phyloP scores from a whole-genome alignment of 2,113 vertebrate genomes.

The Bungarus multicinctus region DNA sequence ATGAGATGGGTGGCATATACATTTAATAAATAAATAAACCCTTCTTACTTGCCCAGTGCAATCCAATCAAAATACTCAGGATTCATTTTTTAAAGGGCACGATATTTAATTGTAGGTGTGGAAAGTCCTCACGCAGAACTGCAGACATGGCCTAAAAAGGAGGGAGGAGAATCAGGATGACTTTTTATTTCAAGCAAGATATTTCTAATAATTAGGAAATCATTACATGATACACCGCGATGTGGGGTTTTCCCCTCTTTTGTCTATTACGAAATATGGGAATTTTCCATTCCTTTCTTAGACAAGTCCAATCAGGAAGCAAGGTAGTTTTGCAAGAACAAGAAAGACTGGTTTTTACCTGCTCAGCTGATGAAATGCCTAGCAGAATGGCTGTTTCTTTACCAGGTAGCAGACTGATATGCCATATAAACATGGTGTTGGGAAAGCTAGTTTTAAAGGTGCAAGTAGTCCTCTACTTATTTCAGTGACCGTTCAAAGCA shows the following conservation, averaged over 20 bases:
- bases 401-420: not conserved
- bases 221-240: not conserved
- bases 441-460: not conserved
- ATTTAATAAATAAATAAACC: not conserved
- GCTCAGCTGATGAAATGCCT: not conserved
- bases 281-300: not conserved
- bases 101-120: not conserved
- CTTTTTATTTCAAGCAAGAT: not conserved
- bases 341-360: not conserved
- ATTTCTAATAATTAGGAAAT: not conserved
- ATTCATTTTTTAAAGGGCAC: not conserved
- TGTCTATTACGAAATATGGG: not conserved
- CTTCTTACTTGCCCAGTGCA: not conserved
- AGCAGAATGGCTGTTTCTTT: not conserved
- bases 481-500: not conserved
- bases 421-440: not conserved
- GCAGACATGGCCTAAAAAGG: not conserved
- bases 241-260: not conserved
- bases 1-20: not conserved
- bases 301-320: not conserved
- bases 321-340: not conserved
- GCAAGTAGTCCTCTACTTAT: not conserved
- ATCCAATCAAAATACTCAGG: not conserved
- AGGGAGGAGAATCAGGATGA: not conserved
- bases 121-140: not conserved